These are phyloP conservation scores for Thalassophryne amazonica DNA, from an alignment of 2,797 vertebrate species.

Conservation along the genomic window DNA sequence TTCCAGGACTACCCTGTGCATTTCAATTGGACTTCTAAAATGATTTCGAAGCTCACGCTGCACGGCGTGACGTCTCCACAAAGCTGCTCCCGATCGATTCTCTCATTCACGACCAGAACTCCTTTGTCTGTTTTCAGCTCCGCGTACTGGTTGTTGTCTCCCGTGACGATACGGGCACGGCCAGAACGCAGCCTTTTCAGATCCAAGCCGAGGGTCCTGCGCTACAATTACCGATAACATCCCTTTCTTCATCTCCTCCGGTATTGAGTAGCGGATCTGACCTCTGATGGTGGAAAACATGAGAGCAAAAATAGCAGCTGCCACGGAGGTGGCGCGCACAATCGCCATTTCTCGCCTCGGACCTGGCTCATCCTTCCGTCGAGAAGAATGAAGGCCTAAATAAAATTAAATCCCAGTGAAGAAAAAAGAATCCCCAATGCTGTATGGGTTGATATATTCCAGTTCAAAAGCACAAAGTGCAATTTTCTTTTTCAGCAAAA, in stretches of 20 bases:
- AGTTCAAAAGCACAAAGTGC: background rate
- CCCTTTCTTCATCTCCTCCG: constrained; percentile 54
- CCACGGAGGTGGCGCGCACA: background rate
- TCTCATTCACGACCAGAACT: constrained; percentile 46
- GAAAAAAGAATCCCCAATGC: background rate
- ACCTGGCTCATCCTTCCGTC: constrained; percentile 14
- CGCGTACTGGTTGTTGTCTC: constrained; percentile 26
- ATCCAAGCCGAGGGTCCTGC: constrained; percentile 40
- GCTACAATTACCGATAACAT: constrained; percentile 40
- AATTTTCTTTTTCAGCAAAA: background rate
- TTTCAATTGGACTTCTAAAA: constrained; percentile 56
- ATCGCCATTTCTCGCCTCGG: background rate
- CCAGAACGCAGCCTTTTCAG: constrained; percentile 26
- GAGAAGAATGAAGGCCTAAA: background rate
- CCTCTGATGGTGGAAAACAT: too few relatives aligned
- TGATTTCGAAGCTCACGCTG: constrained; percentile 47
- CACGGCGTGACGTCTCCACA: constrained; percentile 49
- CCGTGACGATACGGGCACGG: constrained; percentile 34
- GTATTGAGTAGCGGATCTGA: constrained; percentile 46
- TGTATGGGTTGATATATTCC: accelerated
- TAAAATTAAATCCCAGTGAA: background rate
- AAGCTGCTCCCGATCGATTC: constrained; percentile 57
- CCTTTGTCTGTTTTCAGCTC: constrained; percentile 50
- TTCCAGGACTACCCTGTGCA: constrained; percentile 35
- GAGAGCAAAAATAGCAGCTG: constrained; percentile 4